Base-by-base conservation (phyloP, 2,797 vertebrate genomes). In the Gambelia wislizenii region DNA sequence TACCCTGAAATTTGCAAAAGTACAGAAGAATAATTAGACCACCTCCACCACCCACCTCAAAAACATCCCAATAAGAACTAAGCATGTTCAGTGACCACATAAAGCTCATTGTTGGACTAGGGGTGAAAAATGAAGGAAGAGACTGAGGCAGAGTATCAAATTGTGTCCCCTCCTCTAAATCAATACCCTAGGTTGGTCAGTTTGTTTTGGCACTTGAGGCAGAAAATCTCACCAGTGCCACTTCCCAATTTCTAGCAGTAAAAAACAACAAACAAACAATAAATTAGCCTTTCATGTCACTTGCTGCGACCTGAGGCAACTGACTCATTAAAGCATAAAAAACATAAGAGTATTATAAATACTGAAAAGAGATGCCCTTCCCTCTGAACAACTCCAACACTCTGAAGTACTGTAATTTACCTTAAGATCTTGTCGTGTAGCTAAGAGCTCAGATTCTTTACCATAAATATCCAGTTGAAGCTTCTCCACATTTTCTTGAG, bases 401-500 rank as follows among this genome's bases (percentile, higher is more conserved):
- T 36, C 12, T 42, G 20, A 86, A 76, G 39, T 8, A 47, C 10
- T 56, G 3, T 83, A 42, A 89, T 83, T 52, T 89, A 89, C 89
- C 89, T 98, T 98, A 72, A 99, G 97, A 94, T 99, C 99, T 95
- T 99, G 98, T 52, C 98, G 98, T 80, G 98, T 97, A 84, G 99
- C 98, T 89, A 99, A 98, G 56, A 98, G 97, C 94, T 99, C 99
- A 1, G 99, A 99, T 89, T 99, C 99, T 89, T 98, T 99, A 90
- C 99, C 99, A 33, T 99, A 99, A 91, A 97, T 96, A 91, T 99
- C 98, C 0, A 98, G 97, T 92, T 99, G 99, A 77, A 99, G 96
- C 88, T 97, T 97, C 64, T 94, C 94, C 81, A 98, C 89, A 87
- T 93, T 96, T 86, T 97, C 97, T 90, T 98, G 97, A 91, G 96